Evolutionary conservation across 2,113 vertebrate genomes (phyloP).

Genomic region (Prinia subflava): DNA sequence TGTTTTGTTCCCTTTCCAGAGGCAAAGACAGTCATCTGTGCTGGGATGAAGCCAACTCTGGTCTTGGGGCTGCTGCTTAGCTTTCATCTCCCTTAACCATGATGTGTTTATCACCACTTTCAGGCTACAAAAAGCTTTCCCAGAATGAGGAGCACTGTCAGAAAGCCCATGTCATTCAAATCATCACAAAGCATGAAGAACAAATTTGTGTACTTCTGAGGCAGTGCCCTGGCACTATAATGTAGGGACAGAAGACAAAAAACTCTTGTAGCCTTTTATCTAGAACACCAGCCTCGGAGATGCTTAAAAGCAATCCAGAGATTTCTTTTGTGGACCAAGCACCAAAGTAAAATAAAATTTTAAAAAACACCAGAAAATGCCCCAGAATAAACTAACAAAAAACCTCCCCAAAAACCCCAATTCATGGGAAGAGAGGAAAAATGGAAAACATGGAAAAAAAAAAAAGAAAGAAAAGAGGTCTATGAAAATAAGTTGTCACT

Average conservation of each 20-base stretch:
- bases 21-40: not conserved
- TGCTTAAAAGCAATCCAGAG: not conserved
- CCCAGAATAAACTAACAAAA: not conserved
- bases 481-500: not conserved
- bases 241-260: not conserved
- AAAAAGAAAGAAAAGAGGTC: not conserved
- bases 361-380: accelerated
- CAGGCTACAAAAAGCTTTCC: not conserved
- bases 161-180: not conserved
- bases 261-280: not conserved
- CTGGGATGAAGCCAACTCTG: not conserved
- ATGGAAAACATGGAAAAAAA: not conserved
- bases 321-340: not conserved
- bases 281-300: not conserved
- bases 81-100: not conserved
- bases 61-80: not conserved
- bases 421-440: not conserved
- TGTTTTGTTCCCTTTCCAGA: not conserved
- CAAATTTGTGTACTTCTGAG: not conserved
- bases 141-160: not conserved
- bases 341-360: not conserved
- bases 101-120: not conserved
- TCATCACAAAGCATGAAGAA: not conserved
- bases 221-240: not conserved
- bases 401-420: accelerated